Evolutionary conservation across 2,113 vertebrate species (phyloP), one percentile per base, ranked within the genome.

Genomic region (Chrysochloris asiatica): DNA sequence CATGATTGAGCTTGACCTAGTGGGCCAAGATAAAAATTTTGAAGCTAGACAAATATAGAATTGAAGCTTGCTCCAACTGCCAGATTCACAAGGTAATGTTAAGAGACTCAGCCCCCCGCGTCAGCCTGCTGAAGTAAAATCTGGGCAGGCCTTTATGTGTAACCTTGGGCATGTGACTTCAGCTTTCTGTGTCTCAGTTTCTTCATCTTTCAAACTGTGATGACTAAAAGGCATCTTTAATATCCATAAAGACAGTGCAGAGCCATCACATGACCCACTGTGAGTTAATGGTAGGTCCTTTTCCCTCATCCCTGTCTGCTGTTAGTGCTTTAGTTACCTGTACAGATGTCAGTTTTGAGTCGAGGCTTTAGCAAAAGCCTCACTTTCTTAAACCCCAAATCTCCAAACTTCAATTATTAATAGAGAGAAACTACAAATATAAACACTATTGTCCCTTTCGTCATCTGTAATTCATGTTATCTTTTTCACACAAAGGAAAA

Each of bases 341-440:
- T 36, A 13, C 8, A 69, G 26, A 59, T 59, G 33, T 10, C 43
- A 56, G 56, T 28, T 80, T 21, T 47, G 33, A 71, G 33, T 3
- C 38, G 72, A 91, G 30, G 3, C 3, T 83, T 89, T 47, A 26
- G 36, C 3, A 52, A n/a, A 26, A 45, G 21, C 28, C 1, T 83
- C 61, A 26, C 11, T 41, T 79, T 77, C n/a, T 73, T 36, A 47
- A 41, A 8, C 6, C 17, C 41, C 47, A 19, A 61, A 52, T 65
- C n/a, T 36, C 11, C 33, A 78, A 72, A 11, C 82, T 75, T 87
- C 61, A 90, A 75, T 45, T 41, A 36, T 30, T 26, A 88, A 78
- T 50, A 26, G n/a, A 69, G 19, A 69, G 38, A 36, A 65, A 38
- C 24, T 48, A 30, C 6, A 63, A 59, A 61, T 33, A 1, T 45